Evolutionary conservation across 1,140 invertebrate genomes (phyloP), one percentile per base, ranked within the genome.

Genomic region (Drosophila chauvacae): DNA sequence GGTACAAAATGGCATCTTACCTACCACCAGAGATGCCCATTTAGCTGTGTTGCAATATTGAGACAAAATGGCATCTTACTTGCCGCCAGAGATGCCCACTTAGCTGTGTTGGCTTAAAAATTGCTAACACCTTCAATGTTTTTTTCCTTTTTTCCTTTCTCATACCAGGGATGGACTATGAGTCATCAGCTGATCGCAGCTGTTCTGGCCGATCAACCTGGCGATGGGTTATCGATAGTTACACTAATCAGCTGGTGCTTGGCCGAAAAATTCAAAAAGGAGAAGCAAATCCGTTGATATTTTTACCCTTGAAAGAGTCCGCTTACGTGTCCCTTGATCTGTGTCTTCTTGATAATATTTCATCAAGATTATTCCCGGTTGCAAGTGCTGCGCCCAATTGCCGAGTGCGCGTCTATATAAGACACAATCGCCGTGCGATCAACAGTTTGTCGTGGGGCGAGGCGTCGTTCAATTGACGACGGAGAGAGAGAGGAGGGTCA

Each of bases 261-360:
- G 9, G 13, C 26, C 26, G 5, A 6, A 26, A 53, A 42, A 65
- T 65, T 55, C 23, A 37, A 45, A 39, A 69, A 35, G 16, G 2
- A 20, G 7, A 55, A n/a, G 7, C 30, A 61, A 61, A 35, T 7
- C 45, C 16, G 18, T 28, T 28, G 13, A 35, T 30, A 33, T 51
- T 13, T 33, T 51, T 33, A 13, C n/a, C 26, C 23, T 16, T 50
- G 20, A 11, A 61, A 30, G 7, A 26, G n/a, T 4, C 2, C 6
- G 30, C 20, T 26, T 48, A 70, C 42, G 50, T 41, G 50, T 35
- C 30, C 50, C 30, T 20, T 35, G 28, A 35, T 14, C 28, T 14
- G 3, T 57, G 47, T 35, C 45, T 68, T 35, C 37, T 68, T 37
- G 11, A 70, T 56, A 18, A 55, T 23, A 58, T 39, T 48, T 39